These are phyloP conservation scores for Conger conger DNA, from an alignment of 2,113 vertebrate species.

Conservation along the genomic window DNA sequence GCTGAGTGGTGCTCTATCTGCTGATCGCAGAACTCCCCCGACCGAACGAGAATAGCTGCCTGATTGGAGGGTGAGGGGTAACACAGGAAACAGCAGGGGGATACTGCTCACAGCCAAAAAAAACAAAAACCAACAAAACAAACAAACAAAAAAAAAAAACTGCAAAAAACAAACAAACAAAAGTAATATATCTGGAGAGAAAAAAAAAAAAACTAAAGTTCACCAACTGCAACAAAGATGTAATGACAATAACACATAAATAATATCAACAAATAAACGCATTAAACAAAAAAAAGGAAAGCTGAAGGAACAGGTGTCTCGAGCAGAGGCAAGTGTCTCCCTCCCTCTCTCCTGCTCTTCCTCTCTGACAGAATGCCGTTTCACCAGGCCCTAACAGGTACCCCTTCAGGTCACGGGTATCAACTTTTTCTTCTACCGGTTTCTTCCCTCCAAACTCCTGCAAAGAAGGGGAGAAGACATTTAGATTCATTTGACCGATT, in stretches of 20 bases:
- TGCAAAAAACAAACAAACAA: slow-evolving; percentile 30
- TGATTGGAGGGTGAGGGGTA: slow-evolving; percentile 62
- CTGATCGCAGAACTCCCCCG: slow-evolving; percentile 64
- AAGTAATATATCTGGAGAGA: background rate
- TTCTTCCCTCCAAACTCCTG: slow-evolving; percentile 24
- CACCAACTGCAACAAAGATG: background rate
- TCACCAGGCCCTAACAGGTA: slow-evolving; percentile 66
- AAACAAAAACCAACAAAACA: slow-evolving; percentile 55
- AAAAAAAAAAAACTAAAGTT: background rate
- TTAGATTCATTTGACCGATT: background rate
- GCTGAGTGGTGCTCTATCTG: slow-evolving; percentile 71
- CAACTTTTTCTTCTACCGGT: slow-evolving; percentile 51
- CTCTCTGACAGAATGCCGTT: slow-evolving; percentile 58
- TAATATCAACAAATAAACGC: slow-evolving; percentile 51
- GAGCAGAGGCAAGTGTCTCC: slow-evolving; percentile 60
- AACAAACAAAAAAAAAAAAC: slow-evolving; percentile 46
- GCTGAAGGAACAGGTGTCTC: slow-evolving; percentile 67
- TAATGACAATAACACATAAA: background rate
- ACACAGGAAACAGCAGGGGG: slow-evolving; percentile 55
- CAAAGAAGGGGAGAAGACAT: background rate
- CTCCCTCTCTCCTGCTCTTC: slow-evolving; percentile 43
- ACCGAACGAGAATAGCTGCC: slow-evolving; percentile 75
- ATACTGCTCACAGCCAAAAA: slow-evolving; percentile 63
- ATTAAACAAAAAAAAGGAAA: slow-evolving; percentile 49
- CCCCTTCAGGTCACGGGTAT: slow-evolving; percentile 56